A percentile compares a stretch with the other conserved stretches of the same genome.
These are phyloP conservation scores for Smittia aterrima DNA, from an alignment of 2,888 invertebrate species.

Conservation along the genomic window DNA sequence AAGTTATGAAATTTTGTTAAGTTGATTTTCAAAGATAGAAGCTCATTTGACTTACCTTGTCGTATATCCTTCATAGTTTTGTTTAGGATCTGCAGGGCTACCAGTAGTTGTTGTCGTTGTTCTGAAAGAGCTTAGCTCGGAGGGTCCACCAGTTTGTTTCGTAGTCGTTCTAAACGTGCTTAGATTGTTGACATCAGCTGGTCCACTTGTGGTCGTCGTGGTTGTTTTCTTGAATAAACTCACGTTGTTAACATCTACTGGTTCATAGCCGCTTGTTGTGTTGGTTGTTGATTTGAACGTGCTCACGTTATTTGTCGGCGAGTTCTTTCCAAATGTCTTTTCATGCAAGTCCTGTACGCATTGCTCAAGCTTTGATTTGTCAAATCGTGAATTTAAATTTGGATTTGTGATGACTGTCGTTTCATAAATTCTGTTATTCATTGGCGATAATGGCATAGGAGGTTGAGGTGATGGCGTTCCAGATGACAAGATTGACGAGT, in stretches of 20 bases:
- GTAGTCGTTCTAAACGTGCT: slow-evolving; percentile 44
- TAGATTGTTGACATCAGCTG: neutral
- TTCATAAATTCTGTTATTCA: slow-evolving; percentile 43
- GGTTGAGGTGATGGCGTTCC: slow-evolving; percentile 36
- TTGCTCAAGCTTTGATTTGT: slow-evolving; percentile 48
- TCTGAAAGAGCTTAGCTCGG: slow-evolving; percentile 48
- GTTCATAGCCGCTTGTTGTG: neutral
- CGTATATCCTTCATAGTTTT: slow-evolving; percentile 65
- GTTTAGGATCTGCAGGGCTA: slow-evolving; percentile 47
- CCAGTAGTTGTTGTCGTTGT: slow-evolving; percentile 46
- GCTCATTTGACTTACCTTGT: slow-evolving; percentile 60
- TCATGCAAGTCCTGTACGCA: slow-evolving; percentile 54
- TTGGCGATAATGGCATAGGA: slow-evolving; percentile 45
- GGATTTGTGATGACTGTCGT: slow-evolving; percentile 45
- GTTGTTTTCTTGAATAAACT: no score
- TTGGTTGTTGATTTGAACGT: slow-evolving; percentile 48
- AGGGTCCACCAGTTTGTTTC: slow-evolving; percentile 44
- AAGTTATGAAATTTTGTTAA: slow-evolving; percentile 38
- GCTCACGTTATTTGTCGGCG: slow-evolving; percentile 49
- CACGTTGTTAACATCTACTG: neutral
- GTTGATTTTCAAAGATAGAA: slow-evolving; percentile 14
- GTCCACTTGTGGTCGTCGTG: no score
- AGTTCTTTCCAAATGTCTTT: slow-evolving; percentile 53
- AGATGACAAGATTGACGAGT: slow-evolving; percentile 34
- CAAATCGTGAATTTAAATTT: slow-evolving; percentile 44